Conservation (phyloP, 2,113 vertebrate genomes). For the Australoheros scitulus region DNA sequence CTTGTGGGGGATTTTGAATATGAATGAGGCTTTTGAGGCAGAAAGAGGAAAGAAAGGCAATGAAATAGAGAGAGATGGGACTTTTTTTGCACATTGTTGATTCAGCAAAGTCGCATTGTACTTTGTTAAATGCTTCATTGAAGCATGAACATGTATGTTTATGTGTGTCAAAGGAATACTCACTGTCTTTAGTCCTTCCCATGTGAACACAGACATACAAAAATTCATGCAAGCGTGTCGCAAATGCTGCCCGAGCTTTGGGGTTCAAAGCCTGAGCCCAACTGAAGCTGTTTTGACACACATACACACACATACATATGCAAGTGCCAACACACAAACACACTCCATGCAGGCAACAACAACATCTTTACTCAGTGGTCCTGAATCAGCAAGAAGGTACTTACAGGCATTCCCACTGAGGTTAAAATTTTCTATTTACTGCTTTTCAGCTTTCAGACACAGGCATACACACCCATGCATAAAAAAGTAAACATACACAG, state of each 20-base stretch:
- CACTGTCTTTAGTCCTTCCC: neutral
- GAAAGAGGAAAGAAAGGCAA: neutral
- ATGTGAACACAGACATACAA: slow-evolving; percentile 1
- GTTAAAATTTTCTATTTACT: slow-evolving; percentile 64
- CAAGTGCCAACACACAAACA: slow-evolving; percentile 2
- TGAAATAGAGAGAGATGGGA: neutral
- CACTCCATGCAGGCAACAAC: neutral
- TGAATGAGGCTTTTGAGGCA: slow-evolving; percentile 17
- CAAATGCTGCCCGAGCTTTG: slow-evolving; percentile 20
- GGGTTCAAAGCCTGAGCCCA: slow-evolving; percentile 57
- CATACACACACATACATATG: neutral
- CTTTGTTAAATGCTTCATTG: slow-evolving; percentile 53
- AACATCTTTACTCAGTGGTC: slow-evolving; percentile 50
- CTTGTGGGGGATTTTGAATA: slow-evolving; percentile 24
- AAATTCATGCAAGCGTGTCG: slow-evolving; percentile 19
- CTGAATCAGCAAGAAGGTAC: slow-evolving; percentile 68
- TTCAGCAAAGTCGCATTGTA: slow-evolving; percentile 41
- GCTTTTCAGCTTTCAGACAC: slow-evolving; percentile 38
- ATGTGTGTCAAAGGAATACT: slow-evolving; percentile 47
- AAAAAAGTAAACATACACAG: slow-evolving; percentile 18
- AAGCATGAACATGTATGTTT: slow-evolving; percentile 38
- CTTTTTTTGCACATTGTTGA: slow-evolving; percentile 44
- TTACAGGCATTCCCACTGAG: slow-evolving; percentile 57
- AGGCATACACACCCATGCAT: slow-evolving; percentile 23
- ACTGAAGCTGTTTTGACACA: slow-evolving; percentile 20